These are phyloP conservation scores for Neria commutata DNA, from an alignment of 2,888 invertebrate species.

Conservation along the genomic window DNA sequence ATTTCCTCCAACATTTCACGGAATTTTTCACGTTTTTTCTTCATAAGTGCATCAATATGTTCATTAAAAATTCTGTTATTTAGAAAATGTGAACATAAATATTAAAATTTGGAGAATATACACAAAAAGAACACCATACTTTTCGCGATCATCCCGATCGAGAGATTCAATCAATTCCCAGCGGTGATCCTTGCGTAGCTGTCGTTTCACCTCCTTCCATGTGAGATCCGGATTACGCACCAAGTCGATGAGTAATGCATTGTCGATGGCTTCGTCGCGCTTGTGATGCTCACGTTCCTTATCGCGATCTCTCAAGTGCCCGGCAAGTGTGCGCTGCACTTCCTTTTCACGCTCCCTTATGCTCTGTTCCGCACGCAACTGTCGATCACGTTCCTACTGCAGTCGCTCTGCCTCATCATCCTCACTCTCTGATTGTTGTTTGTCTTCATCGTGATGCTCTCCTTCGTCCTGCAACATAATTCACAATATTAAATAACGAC, in stretches of 20 bases:
- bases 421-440: no score
- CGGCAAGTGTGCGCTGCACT: constrained; percentile 87
- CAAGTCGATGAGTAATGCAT: constrained; percentile 91
- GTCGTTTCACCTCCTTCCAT: constrained; percentile 96
- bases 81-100: not conserved
- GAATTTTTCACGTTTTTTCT: constrained; percentile 91
- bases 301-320: constrained; percentile 91
- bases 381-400: constrained; percentile 73
- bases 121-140: constrained; percentile 48
- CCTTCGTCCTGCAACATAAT: constrained; percentile 57
- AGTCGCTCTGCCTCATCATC: constrained; percentile 64
- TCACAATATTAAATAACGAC: no score
- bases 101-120: not conserved
- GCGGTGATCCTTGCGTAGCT: constrained; percentile 92
- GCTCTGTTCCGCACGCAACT: constrained; percentile 89
- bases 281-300: constrained; percentile 97
- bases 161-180: constrained; percentile 90
- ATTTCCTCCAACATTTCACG: constrained; percentile 84
- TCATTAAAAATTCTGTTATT: constrained; percentile 81
- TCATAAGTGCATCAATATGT: constrained; percentile 83
- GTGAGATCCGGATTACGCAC: constrained; percentile 90
- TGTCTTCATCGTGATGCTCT: constrained; percentile 54
- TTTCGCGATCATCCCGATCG: constrained; percentile 91
- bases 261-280: constrained; percentile 95
- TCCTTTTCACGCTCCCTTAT: constrained; percentile 93